phyloP scores from a whole-genome alignment of 2,888 invertebrate species.

The Drosophila recens region DNA sequence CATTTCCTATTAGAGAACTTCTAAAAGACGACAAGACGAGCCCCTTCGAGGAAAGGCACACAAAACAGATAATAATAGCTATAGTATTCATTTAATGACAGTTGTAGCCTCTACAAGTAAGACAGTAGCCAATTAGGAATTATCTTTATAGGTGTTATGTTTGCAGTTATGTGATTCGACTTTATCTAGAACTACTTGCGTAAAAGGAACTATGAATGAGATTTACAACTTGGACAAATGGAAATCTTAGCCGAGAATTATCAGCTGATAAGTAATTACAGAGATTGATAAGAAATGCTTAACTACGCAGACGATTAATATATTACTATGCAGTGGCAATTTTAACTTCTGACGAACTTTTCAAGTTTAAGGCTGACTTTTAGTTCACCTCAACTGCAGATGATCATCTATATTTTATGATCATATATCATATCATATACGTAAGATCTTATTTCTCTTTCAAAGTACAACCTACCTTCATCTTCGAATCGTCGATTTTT shows the following conservation, averaged over 20 bases:
- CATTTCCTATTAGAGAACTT: too few relatives aligned
- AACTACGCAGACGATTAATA: slow-evolving; percentile 23
- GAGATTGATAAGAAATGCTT: neutral
- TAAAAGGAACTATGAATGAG: slow-evolving; percentile 12
- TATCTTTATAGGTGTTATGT: slow-evolving; percentile 13
- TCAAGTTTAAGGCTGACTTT: slow-evolving; percentile 28
- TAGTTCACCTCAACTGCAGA: slow-evolving; percentile 2
- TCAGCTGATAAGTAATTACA: neutral
- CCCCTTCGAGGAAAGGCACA: slow-evolving; percentile 5
- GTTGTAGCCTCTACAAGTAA: neutral
- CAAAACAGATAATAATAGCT: neutral
- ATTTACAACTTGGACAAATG: neutral
- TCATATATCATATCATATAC: neutral
- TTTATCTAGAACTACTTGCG: slow-evolving; percentile 8
- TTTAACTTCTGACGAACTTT: neutral
- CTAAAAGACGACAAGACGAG: slow-evolving; percentile 10
- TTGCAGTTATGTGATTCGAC: neutral
- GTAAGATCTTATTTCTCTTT: neutral
- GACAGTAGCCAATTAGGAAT: slow-evolving; percentile 13
- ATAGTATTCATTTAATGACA: neutral
- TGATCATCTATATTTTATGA: neutral
- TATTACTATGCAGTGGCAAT: neutral
- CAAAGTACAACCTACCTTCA: slow-evolving; percentile 27
- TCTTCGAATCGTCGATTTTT: slow-evolving; percentile 52
- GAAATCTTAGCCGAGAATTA: neutral